Evolutionary conservation across 2,888 invertebrate genomes (phyloP), one percentile per base, ranked within the genome.

Genomic region (Polydrusus cervinus): DNA sequence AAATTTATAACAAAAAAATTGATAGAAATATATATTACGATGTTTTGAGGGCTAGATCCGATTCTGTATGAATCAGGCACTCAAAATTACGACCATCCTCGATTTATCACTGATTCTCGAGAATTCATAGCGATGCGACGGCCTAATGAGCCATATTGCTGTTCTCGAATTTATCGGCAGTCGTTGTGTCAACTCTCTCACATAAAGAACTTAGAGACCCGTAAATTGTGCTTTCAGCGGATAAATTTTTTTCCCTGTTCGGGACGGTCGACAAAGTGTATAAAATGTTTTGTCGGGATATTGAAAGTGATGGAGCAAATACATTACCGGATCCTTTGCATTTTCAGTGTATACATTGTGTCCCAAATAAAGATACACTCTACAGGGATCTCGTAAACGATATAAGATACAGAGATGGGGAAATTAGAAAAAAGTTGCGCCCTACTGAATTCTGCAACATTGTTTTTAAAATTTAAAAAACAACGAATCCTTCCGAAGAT

Each of bases 71-170:
- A 47, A 47, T 14, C 20, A 13, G 38, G 47, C 16, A 45, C 25
- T 49, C 47, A 64, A 16, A 16, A 43, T 20, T 43, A 45, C 62
- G 40, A 62, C 43, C 49, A 49, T 47, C 49, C 64, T 38, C 30
- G 34, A 64, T 64, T 64, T 64, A 49, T 64, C 64, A 64, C 64
- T 30, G 47, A 47, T 64, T 3, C 45, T 30, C 34, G 10, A 49
- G 49, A 64, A 64, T 34, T 49, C 47, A 47, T 49, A 34, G 16
- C 49, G 64, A 47, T 34, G 47, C 45, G 49, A 64, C 45, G 16
- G 47, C 49, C 64, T 64, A 64, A 64, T 64, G 64, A 49, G 64
- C 64, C 64, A 64, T 64, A 64, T 49, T 49, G 64, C 47, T 64
- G 64, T 64, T 64, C 47, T 49, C 64, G 64, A 64, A 64, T 64